These are phyloP conservation scores for Oenanthe melanoleuca DNA, from an alignment of 2,113 vertebrate species.

Conservation along the genomic window DNA sequence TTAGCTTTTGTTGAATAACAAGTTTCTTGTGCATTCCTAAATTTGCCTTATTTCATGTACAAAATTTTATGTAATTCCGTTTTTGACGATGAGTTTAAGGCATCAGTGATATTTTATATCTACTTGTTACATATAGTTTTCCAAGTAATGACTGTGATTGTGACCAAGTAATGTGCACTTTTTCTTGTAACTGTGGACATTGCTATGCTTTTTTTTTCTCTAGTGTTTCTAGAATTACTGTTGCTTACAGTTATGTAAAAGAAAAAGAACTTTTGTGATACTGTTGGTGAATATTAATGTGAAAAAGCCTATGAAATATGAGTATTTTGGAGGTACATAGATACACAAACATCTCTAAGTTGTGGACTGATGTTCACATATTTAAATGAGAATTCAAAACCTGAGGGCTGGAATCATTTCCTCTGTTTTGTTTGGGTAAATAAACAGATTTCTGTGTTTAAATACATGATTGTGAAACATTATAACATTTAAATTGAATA, in stretches of 20 bases:
- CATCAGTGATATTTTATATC: conserved; percentile 84
- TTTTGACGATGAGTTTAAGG: conserved; percentile 84
- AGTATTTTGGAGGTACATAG: conserved; percentile 86
- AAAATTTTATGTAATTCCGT: conserved; percentile 78
- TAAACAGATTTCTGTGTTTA: conserved; percentile 87
- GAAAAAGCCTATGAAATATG: conserved; percentile 86
- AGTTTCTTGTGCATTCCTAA: conserved; percentile 84
- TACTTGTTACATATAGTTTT: conserved; percentile 88
- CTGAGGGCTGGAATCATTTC: conserved; percentile 84
- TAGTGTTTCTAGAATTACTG: conserved; percentile 88
- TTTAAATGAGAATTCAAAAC: conserved; percentile 81
- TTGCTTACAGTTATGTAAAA: conserved; percentile 84
- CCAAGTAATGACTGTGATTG: conserved; percentile 89
- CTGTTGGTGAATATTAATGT: conserved; percentile 90
- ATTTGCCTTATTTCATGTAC: conserved; percentile 89
- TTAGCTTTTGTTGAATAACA: conserved; percentile 80
- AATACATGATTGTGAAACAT: conserved; percentile 71
- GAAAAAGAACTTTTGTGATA: conserved; percentile 86
- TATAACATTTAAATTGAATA: conserved; percentile 13
- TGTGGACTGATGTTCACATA: conserved; percentile 81
- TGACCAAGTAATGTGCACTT: conserved; percentile 90
- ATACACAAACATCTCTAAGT: conserved; percentile 79
- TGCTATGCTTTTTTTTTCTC: conserved; percentile 86
- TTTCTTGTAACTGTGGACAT: conserved; percentile 89
- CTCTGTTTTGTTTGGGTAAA: conserved; percentile 86